Conservation (phyloP, 1,140 invertebrate genomes). For the Tetraneura akinire region DNA sequence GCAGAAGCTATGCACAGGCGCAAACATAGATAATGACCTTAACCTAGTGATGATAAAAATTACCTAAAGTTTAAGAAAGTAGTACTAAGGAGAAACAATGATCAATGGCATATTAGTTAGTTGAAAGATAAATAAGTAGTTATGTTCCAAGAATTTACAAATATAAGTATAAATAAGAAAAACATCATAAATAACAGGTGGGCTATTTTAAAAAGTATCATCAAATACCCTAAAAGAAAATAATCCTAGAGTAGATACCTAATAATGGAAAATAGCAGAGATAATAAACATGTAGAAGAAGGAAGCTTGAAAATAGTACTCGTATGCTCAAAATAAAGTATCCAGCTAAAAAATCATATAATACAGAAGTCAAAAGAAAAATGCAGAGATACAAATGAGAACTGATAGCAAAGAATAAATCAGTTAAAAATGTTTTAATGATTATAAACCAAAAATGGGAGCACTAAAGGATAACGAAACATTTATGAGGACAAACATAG, state of each 20-base stretch:
- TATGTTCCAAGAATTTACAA: conserved; percentile 4
- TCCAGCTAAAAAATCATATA: conserved; percentile 41
- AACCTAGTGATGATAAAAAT: too few species aligned
- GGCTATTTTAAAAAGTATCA: conserved; percentile 16
- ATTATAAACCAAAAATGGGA: conserved; percentile 1
- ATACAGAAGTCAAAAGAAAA: conserved; percentile 24
- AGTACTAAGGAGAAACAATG: conserved; percentile 8
- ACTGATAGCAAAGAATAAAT: too few species aligned
- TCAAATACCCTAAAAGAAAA: neutral
- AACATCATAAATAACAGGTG: neutral
- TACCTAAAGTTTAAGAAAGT: too few species aligned
- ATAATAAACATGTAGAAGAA: conserved; percentile 14
- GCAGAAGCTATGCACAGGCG: too few species aligned
- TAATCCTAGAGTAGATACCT: neutral
- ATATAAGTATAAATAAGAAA: neutral
- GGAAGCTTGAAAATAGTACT: conserved; percentile 22
- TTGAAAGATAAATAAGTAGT: conserved; percentile 18
- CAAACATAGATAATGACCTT: too few species aligned
- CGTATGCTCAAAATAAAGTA: neutral
- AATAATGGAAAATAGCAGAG: conserved; percentile 15
- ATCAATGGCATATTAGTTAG: conserved; percentile 29
- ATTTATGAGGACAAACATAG: neutral
- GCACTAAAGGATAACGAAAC: neutral
- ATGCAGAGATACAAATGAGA: too few species aligned
- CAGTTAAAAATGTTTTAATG: neutral